A percentile compares a stretch with the other conserved stretches of the same genome.
phyloP scores from a whole-genome alignment of 1,140 invertebrate species.

The Drosophila melanica region DNA sequence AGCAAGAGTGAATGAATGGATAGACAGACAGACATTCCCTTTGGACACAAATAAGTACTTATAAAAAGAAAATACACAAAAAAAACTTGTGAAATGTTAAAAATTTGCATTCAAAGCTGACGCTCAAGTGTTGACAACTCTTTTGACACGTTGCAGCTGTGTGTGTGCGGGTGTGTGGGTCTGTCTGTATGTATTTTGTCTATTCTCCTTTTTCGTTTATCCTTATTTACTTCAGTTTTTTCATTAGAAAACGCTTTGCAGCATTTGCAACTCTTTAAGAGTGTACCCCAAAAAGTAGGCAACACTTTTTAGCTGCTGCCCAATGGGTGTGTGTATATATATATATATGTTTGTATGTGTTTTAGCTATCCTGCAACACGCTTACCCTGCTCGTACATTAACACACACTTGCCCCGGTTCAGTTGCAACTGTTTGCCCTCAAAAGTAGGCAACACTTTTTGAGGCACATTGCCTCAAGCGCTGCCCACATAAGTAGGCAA shows the following conservation, averaged over 20 bases:
- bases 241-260: no score
- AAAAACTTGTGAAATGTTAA: conserved; percentile 4
- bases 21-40: neutral
- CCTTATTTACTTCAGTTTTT: no score
- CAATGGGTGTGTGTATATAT: no score
- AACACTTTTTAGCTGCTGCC: conserved; percentile 10
- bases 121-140: conserved; percentile 3
- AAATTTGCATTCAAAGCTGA: conserved; percentile 5
- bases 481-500: conserved; percentile 46
- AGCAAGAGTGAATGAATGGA: neutral
- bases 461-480: neutral
- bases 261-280: neutral
- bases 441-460: conserved; percentile 23
- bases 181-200: neutral
- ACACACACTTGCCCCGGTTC: no score
- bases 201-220: no score
- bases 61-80: no score
- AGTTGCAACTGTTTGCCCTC: neutral
- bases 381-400: no score
- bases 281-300: conserved; percentile 24
- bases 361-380: no score
- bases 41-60: neutral
- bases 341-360: no score
- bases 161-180: neutral
- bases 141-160: neutral